Evolutionary conservation across 2,113 vertebrate genomes (phyloP).

Genomic region (Xyrauchen texanus): DNA sequence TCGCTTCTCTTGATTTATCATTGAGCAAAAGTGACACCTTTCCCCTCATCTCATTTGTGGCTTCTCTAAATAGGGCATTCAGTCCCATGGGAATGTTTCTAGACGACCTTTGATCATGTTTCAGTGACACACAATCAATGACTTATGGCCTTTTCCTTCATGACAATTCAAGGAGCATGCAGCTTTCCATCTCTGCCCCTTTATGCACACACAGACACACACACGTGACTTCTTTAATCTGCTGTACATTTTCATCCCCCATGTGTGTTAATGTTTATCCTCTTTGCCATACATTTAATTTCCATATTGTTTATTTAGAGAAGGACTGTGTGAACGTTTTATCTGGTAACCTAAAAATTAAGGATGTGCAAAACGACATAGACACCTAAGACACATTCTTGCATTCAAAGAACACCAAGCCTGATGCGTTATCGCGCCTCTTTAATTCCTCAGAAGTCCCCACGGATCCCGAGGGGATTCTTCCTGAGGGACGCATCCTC

Average conservation of each 20-base stretch:
- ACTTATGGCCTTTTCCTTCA: constrained; percentile 58
- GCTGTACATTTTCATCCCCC: constrained; percentile 34
- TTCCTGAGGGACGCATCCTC: no score
- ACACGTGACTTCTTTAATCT: constrained; percentile 14
- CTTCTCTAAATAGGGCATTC: constrained; percentile 4
- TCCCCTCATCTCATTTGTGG: neutral
- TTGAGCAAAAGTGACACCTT: constrained; percentile 1
- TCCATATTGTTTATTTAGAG: neutral
- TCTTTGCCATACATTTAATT: neutral
- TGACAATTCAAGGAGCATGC: constrained; percentile 35
- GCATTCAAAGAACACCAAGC: no score
- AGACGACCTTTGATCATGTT: constrained; percentile 48
- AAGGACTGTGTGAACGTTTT: neutral
- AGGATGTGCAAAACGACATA: no score
- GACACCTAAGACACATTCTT: no score
- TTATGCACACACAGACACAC: constrained; percentile 36
- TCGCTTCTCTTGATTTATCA: neutral
- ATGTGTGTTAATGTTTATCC: constrained; percentile 19
- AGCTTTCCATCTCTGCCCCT: constrained; percentile 37
- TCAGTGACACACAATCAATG: constrained; percentile 55
- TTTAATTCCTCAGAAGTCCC: no score
- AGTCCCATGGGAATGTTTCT: constrained; percentile 37
- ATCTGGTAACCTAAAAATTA: no score
- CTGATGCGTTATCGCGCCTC: no score
- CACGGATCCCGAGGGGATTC: no score